These are phyloP conservation scores for Oeneis ivallda DNA, from an alignment of 2,888 invertebrate genomes.

Conservation along the genomic window DNA sequence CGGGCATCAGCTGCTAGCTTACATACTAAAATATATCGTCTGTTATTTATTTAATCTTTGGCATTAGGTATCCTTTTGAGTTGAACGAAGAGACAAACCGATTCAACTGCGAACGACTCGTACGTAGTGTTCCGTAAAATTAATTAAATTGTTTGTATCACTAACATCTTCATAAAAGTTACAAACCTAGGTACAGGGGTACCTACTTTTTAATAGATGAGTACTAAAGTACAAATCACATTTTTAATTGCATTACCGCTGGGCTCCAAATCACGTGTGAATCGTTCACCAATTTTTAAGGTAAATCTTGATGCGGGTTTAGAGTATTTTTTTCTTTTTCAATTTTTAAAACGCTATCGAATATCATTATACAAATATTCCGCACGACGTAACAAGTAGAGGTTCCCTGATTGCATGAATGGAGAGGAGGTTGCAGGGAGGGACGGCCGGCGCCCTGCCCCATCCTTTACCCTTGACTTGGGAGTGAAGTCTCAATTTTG, in stretches of 20 bases:
- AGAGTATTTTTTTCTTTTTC: constrained; percentile 30
- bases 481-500: constrained; percentile 18
- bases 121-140: neutral
- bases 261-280: too few relatives aligned
- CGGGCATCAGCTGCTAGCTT: too few relatives aligned
- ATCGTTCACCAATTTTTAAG: neutral
- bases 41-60: neutral
- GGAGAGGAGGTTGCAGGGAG: constrained; percentile 39
- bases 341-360: constrained; percentile 41
- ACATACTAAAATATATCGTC: neutral
- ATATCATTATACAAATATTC: constrained; percentile 61
- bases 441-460: constrained; percentile 5
- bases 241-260: neutral
- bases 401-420: constrained; percentile 49
- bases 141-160: neutral
- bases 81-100: neutral
- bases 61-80: neutral
- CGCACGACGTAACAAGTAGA: constrained; percentile 44
- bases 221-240: neutral
- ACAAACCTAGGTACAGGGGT: too few relatives aligned
- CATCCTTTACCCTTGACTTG: constrained; percentile 18
- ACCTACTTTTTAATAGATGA: neutral
- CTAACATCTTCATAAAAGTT: neutral
- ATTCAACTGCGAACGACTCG: neutral
- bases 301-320: neutral